These are phyloP conservation scores for Zoanthus solanderi DNA, from an alignment of 92 coral and sea anemone genomes.

Conservation along the genomic window DNA sequence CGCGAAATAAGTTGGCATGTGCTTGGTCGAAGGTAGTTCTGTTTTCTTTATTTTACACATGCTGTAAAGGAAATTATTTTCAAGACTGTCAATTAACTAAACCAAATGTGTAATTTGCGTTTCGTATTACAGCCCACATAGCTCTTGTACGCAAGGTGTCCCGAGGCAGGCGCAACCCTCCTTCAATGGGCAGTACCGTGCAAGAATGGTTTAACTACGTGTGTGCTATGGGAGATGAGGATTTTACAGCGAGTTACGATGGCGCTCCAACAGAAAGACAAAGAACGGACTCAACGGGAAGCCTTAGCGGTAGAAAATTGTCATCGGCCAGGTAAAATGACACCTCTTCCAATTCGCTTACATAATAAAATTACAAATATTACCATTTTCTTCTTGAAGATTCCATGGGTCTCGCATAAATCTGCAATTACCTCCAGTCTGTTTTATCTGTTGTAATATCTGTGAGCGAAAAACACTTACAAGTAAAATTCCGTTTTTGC, in stretches of 20 bases:
- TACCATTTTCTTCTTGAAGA: neutral
- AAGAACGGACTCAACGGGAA: constrained; percentile 52
- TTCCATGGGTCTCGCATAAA: too few species aligned
- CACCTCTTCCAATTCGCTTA: neutral
- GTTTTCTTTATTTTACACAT: too few species aligned
- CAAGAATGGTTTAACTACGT: constrained; percentile 98
- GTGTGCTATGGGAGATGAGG: constrained; percentile 91
- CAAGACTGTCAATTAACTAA: neutral
- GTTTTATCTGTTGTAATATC: too few species aligned
- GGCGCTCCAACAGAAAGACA: constrained; percentile 58
- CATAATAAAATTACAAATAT: neutral
- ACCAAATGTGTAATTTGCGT: neutral
- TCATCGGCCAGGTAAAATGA: constrained; percentile 14
- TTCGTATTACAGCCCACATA: constrained; percentile 72
- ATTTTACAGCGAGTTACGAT: constrained; percentile 75
- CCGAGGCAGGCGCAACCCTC: constrained; percentile 97
- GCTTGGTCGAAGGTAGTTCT: too few species aligned
- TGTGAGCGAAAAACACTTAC: too few species aligned
- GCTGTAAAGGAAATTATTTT: too few species aligned
- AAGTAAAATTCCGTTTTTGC: constrained; percentile 5
- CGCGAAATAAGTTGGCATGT: too few species aligned
- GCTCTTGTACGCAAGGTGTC: constrained; percentile 92
- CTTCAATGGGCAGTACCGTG: constrained; percentile 98
- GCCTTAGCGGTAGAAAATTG: constrained; percentile 35
- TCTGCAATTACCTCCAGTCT: too few species aligned